Evolutionary conservation across 2,113 vertebrate genomes (phyloP), one percentile per base, ranked within the genome.

Genomic region (Carassius gibelio): DNA sequence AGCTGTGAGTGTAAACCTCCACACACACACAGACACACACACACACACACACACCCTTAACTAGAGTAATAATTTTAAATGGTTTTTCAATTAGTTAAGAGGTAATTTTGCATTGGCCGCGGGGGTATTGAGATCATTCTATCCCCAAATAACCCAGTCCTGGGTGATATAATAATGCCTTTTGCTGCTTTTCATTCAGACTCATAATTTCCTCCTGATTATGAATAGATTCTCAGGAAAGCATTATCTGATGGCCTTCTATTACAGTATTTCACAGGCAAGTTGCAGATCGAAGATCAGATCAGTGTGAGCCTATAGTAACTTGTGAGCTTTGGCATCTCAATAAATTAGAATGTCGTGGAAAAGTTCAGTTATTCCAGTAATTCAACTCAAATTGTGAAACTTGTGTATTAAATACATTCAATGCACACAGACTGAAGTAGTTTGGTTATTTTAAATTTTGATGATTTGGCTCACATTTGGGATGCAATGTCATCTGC

Each of bases 51-150:
- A 62, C 42, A 81, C 21, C 42, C 36, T 19, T 42, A 79, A 38
- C 50, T 38, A n/a, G 48, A 78, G 30, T 81, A 61, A 38, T 79
- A 10, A 42, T 42, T 50, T 38, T 45, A 10, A 55, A n/a, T 72
- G n/a, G n/a, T 48, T 30, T 55, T 77, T 83, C 62, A 48, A 36
- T 86, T 83, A 77, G 3, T 61, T 71, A 23, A 61, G 57, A 87
- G 6, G 23, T 68, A 57, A 57, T 79, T 38, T 79, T 78, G n/a
- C 62, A 61, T 38, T 36, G 74, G 10, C 74, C 48, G 11, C 69
- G n/a, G 72, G 42, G 77, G 36, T 74, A 75, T 81, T 69, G 26
- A 75, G 19, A 36, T 79, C 57, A 42, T 0, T 79, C 34, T 61
- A 62, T 79, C 10, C 76, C 57, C 7, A 62, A 79, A 23, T 23